Evolutionary conservation across 2,113 vertebrate genomes (phyloP).

Genomic region (Nibea albiflora): DNA sequence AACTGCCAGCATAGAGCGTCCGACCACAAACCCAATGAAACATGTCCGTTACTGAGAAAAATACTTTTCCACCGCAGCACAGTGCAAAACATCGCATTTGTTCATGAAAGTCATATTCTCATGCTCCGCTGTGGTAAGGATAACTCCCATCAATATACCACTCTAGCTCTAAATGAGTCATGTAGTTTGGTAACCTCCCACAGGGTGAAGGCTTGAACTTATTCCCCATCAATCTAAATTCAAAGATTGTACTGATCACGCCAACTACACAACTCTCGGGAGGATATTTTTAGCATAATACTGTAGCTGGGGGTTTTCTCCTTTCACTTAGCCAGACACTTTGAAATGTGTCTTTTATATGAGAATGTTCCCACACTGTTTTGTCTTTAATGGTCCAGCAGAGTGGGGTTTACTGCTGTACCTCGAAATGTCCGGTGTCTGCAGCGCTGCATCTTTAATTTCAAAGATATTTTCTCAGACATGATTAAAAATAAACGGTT

Average conservation of each 20-base stretch:
- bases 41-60: background rate
- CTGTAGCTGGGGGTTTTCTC: background rate
- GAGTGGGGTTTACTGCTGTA: background rate
- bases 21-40: background rate
- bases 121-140: background rate
- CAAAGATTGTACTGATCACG: background rate
- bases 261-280: background rate
- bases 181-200: background rate
- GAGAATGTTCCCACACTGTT: conserved; percentile 14
- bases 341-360: conserved; percentile 6
- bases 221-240: background rate
- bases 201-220: background rate
- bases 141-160: background rate
- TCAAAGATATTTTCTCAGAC: conserved; percentile 39
- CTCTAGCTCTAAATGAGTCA: conserved; percentile 14
- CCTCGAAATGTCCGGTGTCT: background rate
- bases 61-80: background rate
- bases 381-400: background rate
- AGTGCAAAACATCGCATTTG: background rate
- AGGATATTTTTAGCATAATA: background rate
- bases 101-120: background rate
- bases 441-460: background rate
- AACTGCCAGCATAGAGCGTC: background rate
- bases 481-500: conserved; percentile 37
- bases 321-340: conserved; percentile 3